Evolutionary conservation across 2,113 vertebrate species (phyloP), one percentile per base, ranked within the genome.

Genomic region (Urocitellus parryii): DNA sequence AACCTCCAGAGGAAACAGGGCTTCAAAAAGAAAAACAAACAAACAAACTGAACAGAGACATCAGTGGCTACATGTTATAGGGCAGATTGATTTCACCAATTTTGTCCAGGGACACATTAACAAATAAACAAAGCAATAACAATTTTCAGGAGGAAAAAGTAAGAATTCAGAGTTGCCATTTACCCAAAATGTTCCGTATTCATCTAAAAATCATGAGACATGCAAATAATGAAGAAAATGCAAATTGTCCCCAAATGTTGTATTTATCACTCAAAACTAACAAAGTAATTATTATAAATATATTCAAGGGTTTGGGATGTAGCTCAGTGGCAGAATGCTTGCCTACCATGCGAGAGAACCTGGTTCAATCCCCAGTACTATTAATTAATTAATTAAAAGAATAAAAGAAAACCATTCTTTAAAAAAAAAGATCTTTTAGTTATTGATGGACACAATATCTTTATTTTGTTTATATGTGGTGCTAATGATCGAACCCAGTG

Each of bases 141-240:
- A 94, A 83, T 37, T 14, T 90, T 90, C 22, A 51, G 94, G 34
- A 88, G 42, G 42, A 61, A 95, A 81, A 92, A 91, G 37, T 95
- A 85, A 96, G 67, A 96, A 92, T 78, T 77, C 32, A 94, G 81
- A 93, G 51, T 95, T 92, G 39, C 82, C 82, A 85, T 65, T 78
- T 88, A 88, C 18, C 48, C 82, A 92, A 97, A 94, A 91, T 58
- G 67, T 68, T 85, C 32, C 27, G 1, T 51, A 84, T n/a, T 84
- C 48, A 95, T 95, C 53, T 18, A 96, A 37, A 94, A 88, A 58
- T n/a, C 51, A 77, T 18, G 2, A 96, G 13, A 82, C 37, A 72
- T 45, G 11, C 58, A 96, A 96, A 94, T 77, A 94, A 96, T 85
- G 13, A 83, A 88, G 68, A 85, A 94, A 78, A 53, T 68, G 32